Base-by-base conservation (phyloP, 2,797 vertebrate genomes). In the Pipistrellus kuhlii region DNA sequence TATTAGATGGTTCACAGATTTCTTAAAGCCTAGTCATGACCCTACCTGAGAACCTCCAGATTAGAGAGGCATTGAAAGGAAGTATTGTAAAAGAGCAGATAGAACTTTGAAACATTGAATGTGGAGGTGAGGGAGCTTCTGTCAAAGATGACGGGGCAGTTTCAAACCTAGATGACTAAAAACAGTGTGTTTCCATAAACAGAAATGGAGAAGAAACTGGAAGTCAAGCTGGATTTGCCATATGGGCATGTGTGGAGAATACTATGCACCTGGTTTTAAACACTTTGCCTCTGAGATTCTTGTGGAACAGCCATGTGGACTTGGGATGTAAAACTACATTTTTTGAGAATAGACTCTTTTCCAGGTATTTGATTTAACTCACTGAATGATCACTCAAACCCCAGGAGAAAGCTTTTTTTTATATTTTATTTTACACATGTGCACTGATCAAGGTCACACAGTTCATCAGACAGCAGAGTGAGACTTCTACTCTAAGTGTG, bases 331-430 rank as follows among this genome's bases (percentile, higher is more conserved):
- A 11, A 94, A 30, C 23, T 71, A 15, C 57, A 62, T 68, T 72
- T 81, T 78, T 71, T 80, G n/a, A 80, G 14, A 20, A 12, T 48
- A 46, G 85, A 64, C 13, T 69, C 25, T 68, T 44, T 93, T 80
- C 30, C 17, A 53, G 25, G 21, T 14, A 64, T 30, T 87, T 75
- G 23, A 88, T 78, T 92, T 88, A 94, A 92, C 17, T 84, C 59
- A 71, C 25, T 72, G 11, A 85, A 25, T 21, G 30, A 64, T 78
- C 14, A 66, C 0, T 80, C 20, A 87, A 57, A 46, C 32, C 8
- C 12, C 35, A 59, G 17, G 25, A 62, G n/a, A 73, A 93, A 86
- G 46, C 44, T 75, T 83, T 76, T 88, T 66, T n/a, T 78, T 41
- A 41, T 86, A 18, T 30, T 14, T 6, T 11, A 11, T 62, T 85